These are phyloP conservation scores for Pagetopsis macropterus DNA, from an alignment of 2,797 vertebrate species.

Conservation along the genomic window DNA sequence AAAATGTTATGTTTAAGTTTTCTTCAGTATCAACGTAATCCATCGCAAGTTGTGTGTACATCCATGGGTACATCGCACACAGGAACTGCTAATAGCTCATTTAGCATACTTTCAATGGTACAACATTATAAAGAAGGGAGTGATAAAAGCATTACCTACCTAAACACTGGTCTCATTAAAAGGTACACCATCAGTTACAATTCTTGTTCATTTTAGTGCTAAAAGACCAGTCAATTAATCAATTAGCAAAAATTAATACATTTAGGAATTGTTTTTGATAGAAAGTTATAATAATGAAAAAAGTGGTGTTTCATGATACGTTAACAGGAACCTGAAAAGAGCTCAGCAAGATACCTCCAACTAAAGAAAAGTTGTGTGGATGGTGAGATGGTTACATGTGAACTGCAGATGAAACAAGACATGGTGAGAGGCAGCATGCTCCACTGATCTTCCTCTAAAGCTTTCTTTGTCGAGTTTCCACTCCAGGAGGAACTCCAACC, in stretches of 20 bases:
- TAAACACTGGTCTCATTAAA: conserved; percentile 8
- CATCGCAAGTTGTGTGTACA: not conserved
- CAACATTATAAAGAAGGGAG: not conserved
- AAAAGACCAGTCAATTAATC: not conserved
- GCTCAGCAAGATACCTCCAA: not conserved
- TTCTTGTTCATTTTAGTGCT: not conserved
- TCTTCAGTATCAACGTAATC: not conserved
- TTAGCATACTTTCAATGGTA: not conserved
- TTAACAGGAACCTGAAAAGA: not conserved
- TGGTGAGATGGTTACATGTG: conserved; percentile 3
- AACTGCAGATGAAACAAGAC: conserved; percentile 6
- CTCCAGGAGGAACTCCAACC: conserved; percentile 37
- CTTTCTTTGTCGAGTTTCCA: conserved; percentile 44
- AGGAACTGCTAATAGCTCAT: not conserved
- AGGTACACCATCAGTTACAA: not conserved
- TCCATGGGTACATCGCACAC: not conserved
- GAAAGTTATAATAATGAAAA: not conserved
- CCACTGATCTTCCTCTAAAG: conserved; percentile 45
- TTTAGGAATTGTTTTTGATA: too few species aligned
- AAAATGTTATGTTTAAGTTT: not conserved
- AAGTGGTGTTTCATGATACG: not conserved
- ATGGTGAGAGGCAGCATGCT: not conserved
- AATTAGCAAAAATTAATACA: not conserved
- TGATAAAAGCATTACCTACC: conserved; percentile 9
- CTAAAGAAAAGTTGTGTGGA: not conserved